Base-by-base conservation (phyloP, 2,113 vertebrate species). In the Hippopotamus amphibius region DNA sequence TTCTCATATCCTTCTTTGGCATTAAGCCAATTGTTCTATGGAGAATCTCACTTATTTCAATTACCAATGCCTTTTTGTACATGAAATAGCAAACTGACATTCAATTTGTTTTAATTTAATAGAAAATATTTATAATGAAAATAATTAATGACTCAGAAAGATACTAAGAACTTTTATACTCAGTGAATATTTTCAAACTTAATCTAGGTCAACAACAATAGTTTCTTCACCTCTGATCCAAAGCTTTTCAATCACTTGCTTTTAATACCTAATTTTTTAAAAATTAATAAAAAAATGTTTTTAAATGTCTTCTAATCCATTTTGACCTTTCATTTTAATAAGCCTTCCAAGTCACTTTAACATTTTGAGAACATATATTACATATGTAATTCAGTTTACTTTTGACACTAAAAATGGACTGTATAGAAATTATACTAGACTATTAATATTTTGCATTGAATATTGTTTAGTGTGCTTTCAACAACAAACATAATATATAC, bases 321-420 rank as follows among this genome's bases (percentile, higher is more conserved):
- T 89, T 94, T 94, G 37, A 76, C 3, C 53, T 97, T 90, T 82
- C 2, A 90, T 90, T 93, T 92, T 61, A 83, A 74, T 90, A 6
- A 93, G 8, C 12, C 61, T 65, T 83, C 33, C 55, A 83, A 63
- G 16, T 88, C 19, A 81, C 17, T 87, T 90, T 95, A 46, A 55
- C 2, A 76, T 15, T 33, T 11, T 59, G 46, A 61, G 85, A 86
- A 66, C 61, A 53, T 63, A 50, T 68, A 66, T 65, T 96, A 84
- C 7, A 50, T 81, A 33, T 93, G 8, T 69, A 41, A 87, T 79
- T 84, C 11, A 82, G 14, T 84, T 94, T 84, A 53, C 5, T 24
- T 84, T 83, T 88, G 21, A 53, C 7, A 92, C 30, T 17, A 88
- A 79, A 80, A 74, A 63, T 66, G 3, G 9, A n/a, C 11, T 69